Evolutionary conservation across 2,888 invertebrate species (phyloP).

Genomic region (Pemphredon lugubris): DNA sequence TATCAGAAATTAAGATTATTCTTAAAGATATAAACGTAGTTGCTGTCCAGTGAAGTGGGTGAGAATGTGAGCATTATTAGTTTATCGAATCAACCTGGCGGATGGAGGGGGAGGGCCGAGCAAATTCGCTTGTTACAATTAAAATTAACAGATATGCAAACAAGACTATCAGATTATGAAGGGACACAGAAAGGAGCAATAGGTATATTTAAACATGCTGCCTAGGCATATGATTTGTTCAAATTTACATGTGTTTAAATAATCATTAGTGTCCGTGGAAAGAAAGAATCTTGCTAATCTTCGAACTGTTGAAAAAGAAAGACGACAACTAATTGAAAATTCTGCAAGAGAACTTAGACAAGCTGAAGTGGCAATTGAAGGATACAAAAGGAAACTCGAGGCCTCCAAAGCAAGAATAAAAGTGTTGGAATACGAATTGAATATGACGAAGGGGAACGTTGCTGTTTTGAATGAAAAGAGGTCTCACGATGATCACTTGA

Average conservation of each 20-base stretch:
- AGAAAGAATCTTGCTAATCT: constrained; percentile 71
- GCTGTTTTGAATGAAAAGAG: constrained; percentile 85
- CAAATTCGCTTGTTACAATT: constrained; percentile 87
- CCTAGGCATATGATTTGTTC: too few species aligned
- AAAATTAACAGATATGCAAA: constrained; percentile 86
- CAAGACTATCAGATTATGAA: constrained; percentile 82
- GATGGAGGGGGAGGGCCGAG: constrained; percentile 91
- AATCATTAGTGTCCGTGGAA: constrained; percentile 47
- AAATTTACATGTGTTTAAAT: too few species aligned
- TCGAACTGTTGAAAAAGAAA: constrained; percentile 83
- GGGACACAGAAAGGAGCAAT: constrained; percentile 45
- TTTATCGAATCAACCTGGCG: constrained; percentile 83
- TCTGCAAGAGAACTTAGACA: constrained; percentile 84
- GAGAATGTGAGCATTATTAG: constrained; percentile 86
- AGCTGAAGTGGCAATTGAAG: constrained; percentile 83
- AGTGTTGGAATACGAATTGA: constrained; percentile 86
- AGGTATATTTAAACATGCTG: too few species aligned
- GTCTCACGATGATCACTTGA: constrained; percentile 85
- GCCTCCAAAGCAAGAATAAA: constrained; percentile 86
- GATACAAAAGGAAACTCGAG: constrained; percentile 85
- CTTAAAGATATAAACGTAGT: constrained; percentile 71
- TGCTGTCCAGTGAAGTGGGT: constrained; percentile 89
- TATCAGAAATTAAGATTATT: constrained; percentile 1
- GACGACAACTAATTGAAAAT: constrained; percentile 84
- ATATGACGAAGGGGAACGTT: constrained; percentile 84